Conservation (phyloP, 2,797 vertebrate species). For the Hirundo rustica region DNA sequence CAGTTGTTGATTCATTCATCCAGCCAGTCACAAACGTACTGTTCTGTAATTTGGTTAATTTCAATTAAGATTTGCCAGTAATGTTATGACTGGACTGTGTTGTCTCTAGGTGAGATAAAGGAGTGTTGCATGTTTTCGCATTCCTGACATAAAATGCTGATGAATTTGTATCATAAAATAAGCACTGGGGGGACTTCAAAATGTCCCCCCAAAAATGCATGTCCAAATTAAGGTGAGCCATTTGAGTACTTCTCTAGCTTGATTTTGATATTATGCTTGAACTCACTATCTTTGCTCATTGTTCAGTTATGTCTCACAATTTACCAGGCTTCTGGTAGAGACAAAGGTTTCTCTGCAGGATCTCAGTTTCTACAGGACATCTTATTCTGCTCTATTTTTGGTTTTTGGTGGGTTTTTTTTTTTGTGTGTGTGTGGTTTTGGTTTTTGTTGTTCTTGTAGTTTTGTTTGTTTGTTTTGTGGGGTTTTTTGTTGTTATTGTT, state of each 20-base stretch:
- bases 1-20: background rate
- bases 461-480: too few species aligned
- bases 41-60: background rate
- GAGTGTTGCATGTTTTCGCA: background rate
- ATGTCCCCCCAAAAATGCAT: background rate
- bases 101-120: background rate
- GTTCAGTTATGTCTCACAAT: background rate
- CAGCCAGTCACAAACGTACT: background rate
- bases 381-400: background rate
- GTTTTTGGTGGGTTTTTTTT: too few species aligned
- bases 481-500: accelerated
- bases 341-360: background rate
- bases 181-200: background rate
- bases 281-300: background rate
- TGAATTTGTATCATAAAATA: accelerated
- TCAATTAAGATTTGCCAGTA: background rate
- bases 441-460: too few species aligned
- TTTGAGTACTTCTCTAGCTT: background rate
- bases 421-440: too few species aligned
- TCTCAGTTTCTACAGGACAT: background rate
- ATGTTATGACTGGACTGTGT: background rate
- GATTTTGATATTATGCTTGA: background rate
- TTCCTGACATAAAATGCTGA: background rate
- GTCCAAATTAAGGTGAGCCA: background rate
- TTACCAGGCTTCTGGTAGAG: background rate